phyloP scores from a whole-genome alignment of 1,140 invertebrate species.

The Caerostris darwini region DNA sequence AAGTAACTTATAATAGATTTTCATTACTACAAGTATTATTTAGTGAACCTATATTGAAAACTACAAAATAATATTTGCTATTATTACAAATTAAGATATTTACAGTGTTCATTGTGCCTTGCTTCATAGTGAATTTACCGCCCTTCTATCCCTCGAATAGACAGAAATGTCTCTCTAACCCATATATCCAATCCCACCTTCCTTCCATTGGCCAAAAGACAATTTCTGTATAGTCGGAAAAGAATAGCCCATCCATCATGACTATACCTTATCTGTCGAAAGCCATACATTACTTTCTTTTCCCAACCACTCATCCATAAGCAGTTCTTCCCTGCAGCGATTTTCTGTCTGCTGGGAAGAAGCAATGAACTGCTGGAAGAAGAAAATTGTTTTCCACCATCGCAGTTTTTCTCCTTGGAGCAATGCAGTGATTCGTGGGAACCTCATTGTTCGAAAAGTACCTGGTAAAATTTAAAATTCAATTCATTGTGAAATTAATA shows the following conservation, averaged over 20 bases:
- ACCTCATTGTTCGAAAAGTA: too few species aligned
- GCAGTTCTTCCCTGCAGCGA: background rate
- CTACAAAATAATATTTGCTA: too few species aligned
- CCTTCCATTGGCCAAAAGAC: slow-evolving; percentile 45
- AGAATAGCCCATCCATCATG: slow-evolving; percentile 64
- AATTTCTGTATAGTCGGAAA: slow-evolving; percentile 52
- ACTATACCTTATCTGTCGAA: slow-evolving; percentile 66
- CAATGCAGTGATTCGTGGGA: too few species aligned
- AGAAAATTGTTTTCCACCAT: slow-evolving; percentile 52
- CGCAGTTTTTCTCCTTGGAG: background rate
- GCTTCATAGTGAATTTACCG: background rate
- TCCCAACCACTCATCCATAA: slow-evolving; percentile 66
- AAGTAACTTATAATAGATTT: too few species aligned
- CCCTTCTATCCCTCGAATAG: background rate
- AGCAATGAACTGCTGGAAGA: background rate
- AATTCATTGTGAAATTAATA: too few species aligned
- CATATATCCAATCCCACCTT: slow-evolving; percentile 45
- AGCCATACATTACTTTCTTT: slow-evolving; percentile 67
- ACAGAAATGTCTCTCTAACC: background rate
- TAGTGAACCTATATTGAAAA: too few species aligned
- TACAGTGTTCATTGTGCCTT: background rate
- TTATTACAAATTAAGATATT: background rate
- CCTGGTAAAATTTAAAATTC: too few species aligned
- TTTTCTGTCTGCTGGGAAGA: background rate
- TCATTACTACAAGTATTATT: too few species aligned